These are phyloP conservation scores for Tiliqua scincoides DNA, from an alignment of 2,113 vertebrate species.

Conservation along the genomic window DNA sequence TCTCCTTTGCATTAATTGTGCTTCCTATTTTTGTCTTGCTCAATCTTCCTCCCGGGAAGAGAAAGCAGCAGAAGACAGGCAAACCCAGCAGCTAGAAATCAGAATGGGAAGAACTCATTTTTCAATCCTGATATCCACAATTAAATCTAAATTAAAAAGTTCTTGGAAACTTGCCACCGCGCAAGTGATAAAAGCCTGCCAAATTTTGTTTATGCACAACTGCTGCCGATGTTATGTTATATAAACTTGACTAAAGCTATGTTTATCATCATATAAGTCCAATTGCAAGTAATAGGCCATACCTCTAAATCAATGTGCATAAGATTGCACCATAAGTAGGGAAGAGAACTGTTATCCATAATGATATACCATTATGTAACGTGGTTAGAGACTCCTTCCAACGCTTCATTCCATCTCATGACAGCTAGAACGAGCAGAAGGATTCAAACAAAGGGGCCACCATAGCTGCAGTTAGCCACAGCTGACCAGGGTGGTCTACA, in stretches of 20 bases:
- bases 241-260: not conserved
- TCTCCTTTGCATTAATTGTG: not conserved
- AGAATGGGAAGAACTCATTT: slow-evolving; percentile 10
- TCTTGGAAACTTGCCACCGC: not conserved
- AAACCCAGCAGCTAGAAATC: not conserved
- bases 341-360: no score
- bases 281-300: no score
- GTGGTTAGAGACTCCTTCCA: no score
- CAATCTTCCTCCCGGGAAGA: not conserved
- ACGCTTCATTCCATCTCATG: not conserved
- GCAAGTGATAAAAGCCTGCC: not conserved
- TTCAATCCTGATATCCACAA: accelerated
- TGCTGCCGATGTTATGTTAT: accelerated
- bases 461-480: not conserved
- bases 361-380: no score
- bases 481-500: not conserved
- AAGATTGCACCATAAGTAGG: no score
- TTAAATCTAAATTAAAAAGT: not conserved
- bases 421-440: not conserved
- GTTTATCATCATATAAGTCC: not conserved
- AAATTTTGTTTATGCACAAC: accelerated
- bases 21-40: not conserved
- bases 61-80: not conserved
- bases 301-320: no score
- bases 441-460: not conserved